Base-by-base conservation (phyloP, 2,113 vertebrate species). In the Tupaia chinensis region DNA sequence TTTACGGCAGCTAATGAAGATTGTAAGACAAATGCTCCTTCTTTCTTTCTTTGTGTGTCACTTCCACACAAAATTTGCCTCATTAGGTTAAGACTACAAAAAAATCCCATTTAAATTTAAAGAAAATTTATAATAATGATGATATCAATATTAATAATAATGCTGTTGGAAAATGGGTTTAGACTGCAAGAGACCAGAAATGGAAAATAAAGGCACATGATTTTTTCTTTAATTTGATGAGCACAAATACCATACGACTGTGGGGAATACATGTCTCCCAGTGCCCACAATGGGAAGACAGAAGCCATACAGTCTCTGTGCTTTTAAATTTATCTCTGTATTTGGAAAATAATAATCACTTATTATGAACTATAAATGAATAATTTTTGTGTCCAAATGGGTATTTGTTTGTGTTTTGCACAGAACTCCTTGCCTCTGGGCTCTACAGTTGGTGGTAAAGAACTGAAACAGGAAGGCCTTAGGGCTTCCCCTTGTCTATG, bases 341-440 rank as follows among this genome's bases (percentile, higher is more conserved):
- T 85, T 93, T 44, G 20, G 66, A 96, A 97, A 88, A 61, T 11
- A 87, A 94, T 58, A 20, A 53, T 63, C 56, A 63, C 66, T 93
- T 65, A 34, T 73, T 86, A 72, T 94, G 76, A 91, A 58, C 74
- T 32, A 2, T 23, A 77, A 79, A 58, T 61, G 17, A 94, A 74
- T 78, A 61, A 54, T 11, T 63, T 78, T 53, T 65, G 58, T 76
- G 44, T 85, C 65, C 69, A 93, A 81, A 44, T 65, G 29, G 5
- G n/a, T 22, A 25, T 83, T 65, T 94, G 9, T 61, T 34, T 91
- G 25, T 80, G 65, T 58, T 94, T 80, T 80, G 79, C 32, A 27
- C 44, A 81, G 70, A 87, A 23, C 25, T 81, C 25, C 34, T 81
- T 72, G 20, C 8, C 61, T 73, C 25, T 0, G 20, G 74, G 13